Conservation (phyloP, 2,888 invertebrate species). For the Thalpophila matura region DNA sequence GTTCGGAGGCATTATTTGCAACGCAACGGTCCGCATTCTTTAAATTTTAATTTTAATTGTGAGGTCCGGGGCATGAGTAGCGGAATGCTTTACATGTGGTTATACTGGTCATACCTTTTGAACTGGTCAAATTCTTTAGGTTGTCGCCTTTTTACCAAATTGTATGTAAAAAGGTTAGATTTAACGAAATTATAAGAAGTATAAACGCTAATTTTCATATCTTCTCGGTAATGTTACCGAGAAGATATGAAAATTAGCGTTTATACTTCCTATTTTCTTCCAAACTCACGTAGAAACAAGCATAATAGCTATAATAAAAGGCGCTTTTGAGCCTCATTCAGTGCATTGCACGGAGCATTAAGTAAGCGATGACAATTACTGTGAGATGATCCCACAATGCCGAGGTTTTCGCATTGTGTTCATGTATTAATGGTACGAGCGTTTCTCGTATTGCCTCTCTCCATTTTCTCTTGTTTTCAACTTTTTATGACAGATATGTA, state of each 20-base stretch:
- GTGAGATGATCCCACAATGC: slow-evolving; percentile 56
- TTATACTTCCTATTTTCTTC: slow-evolving; percentile 10
- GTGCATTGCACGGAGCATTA: slow-evolving; percentile 31
- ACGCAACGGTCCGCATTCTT: slow-evolving; percentile 57
- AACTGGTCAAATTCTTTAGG: neutral
- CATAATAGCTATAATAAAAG: slow-evolving; percentile 29
- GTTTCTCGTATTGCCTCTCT: slow-evolving; percentile 52
- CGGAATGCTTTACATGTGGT: slow-evolving; percentile 10
- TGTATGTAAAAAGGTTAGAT: neutral
- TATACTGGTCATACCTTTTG: slow-evolving; percentile 25
- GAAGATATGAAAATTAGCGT: neutral
- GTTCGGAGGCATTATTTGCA: slow-evolving; percentile 55
- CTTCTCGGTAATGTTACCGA: neutral
- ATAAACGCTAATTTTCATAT: too few relatives aligned
- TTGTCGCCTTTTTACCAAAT: neutral
- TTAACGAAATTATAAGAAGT: neutral
- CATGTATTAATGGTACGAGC: slow-evolving; percentile 33
- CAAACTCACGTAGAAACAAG: slow-evolving; percentile 22
- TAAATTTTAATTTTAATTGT: slow-evolving; percentile 53
- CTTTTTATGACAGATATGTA: slow-evolving; percentile 30
- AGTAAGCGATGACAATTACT: slow-evolving; percentile 54
- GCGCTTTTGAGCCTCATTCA: slow-evolving; percentile 13
- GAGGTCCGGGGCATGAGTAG: slow-evolving; percentile 30
- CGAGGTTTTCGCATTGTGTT: slow-evolving; percentile 54
- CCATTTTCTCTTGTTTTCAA: slow-evolving; percentile 46